A percentile compares a stretch with the other conserved stretches of the same genome.
phyloP scores from a whole-genome alignment of 2,888 invertebrate species.

The Tenthredo notha region DNA sequence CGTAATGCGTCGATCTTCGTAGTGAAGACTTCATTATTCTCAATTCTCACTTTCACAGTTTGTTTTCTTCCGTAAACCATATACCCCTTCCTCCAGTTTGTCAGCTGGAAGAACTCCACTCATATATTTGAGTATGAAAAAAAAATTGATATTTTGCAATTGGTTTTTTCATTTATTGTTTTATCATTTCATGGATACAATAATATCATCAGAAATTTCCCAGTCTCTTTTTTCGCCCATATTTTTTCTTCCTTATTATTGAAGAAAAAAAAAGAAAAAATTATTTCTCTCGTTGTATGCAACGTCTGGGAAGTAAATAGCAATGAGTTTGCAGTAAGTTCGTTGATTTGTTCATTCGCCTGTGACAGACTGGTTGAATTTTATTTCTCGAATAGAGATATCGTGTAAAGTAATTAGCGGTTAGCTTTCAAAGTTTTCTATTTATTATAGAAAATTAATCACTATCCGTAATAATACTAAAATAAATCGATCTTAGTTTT shows the following conservation, averaged over 20 bases:
- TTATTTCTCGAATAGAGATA: no score
- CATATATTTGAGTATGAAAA: not conserved
- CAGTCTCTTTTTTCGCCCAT: not conserved
- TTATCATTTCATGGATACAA: no score
- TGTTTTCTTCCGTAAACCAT: not conserved
- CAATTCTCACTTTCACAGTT: not conserved
- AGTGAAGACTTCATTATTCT: constrained; percentile 35
- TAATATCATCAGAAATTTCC: not conserved
- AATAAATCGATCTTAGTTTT: not conserved
- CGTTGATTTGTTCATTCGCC: not conserved
- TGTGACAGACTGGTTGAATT: no score
- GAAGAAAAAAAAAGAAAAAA: not conserved
- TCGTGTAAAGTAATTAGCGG: not conserved
- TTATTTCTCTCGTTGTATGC: not conserved
- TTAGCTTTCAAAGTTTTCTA: not conserved
- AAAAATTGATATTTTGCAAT: not conserved
- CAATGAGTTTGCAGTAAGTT: not conserved
- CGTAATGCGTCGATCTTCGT: constrained; percentile 12
- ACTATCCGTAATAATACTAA: no score
- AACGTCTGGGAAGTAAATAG: not conserved
- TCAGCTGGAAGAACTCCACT: not conserved
- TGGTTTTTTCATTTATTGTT: not conserved
- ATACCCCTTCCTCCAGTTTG: not conserved
- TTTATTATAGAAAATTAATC: no score
- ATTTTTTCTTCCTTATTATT: not conserved